Percentiles rank a stretch among this genome's conserved stretches.
Conservation (phyloP, 2,888 invertebrate genomes). For the Piscicola geometra region DNA sequence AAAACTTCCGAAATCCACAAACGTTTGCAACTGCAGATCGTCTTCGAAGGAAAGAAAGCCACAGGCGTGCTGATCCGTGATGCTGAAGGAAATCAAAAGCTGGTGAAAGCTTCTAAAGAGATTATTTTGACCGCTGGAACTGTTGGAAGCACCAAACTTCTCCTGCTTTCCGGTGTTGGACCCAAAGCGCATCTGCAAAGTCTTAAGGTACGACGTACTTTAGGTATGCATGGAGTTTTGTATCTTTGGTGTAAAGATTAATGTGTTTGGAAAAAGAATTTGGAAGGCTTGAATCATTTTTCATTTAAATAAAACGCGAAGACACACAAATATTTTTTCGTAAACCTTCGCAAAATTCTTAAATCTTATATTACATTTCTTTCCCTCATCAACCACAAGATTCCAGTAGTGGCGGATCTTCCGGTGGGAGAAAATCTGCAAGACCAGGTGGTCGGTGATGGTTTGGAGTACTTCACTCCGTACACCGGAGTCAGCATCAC, state of each 20-base stretch:
- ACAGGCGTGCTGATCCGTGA: conserved; percentile 40
- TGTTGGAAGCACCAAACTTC: conserved; percentile 44
- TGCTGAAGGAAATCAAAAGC: conserved; percentile 33
- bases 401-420: conserved; percentile 50
- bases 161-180: conserved; percentile 46
- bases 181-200: conserved; percentile 43
- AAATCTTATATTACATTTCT: background rate
- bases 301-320: background rate
- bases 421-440: conserved; percentile 53
- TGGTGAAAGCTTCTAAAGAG: conserved; percentile 40
- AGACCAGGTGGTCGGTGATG: conserved; percentile 49
- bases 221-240: no score
- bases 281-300: background rate
- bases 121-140: conserved; percentile 45
- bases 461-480: conserved; percentile 46
- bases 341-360: no score
- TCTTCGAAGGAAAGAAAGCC: conserved; percentile 44
- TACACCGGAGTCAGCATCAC: conserved; percentile 45
- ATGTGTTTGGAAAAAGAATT: no score
- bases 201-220: conserved; percentile 41
- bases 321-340: no score
- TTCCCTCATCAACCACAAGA: no score
- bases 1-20: background rate
- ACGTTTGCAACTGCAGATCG: conserved; percentile 39
- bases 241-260: no score